Conservation (phyloP, 2,113 vertebrate genomes). For the Siphamia tubifer region DNA sequence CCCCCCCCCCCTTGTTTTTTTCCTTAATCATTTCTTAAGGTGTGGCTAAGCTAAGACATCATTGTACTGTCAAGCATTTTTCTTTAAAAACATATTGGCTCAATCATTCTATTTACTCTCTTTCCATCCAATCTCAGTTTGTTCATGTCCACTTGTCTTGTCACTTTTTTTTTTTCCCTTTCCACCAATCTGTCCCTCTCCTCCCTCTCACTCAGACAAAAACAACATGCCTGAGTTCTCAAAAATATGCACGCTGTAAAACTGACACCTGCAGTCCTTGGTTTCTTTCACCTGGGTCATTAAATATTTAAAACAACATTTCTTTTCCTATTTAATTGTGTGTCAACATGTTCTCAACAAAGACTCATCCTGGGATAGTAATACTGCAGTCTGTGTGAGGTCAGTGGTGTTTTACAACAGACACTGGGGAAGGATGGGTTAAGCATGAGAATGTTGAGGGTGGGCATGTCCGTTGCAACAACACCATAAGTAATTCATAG, state of each 20-base stretch:
- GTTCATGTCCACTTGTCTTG: conserved; percentile 33
- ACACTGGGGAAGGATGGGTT: conserved; percentile 36
- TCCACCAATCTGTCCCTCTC: conserved; percentile 22
- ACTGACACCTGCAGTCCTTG: conserved; percentile 13
- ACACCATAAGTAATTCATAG: conserved; percentile 74
- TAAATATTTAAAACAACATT: conserved; percentile 71
- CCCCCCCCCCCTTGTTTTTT: not conserved
- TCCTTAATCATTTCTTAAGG: conserved; percentile 19
- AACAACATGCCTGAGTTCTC: conserved; percentile 13
- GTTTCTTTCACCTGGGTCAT: conserved; percentile 37
- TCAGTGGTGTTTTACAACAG: conserved; percentile 17
- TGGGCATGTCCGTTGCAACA: conserved; percentile 43
- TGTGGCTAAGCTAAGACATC: conserved; percentile 16
- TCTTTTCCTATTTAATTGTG: conserved; percentile 69
- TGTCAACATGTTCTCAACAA: conserved; percentile 48
- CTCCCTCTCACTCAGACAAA: not conserved
- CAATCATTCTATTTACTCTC: conserved; percentile 23
- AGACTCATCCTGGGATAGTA: not conserved
- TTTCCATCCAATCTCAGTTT: conserved; percentile 8
- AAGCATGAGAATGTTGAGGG: conserved; percentile 26
- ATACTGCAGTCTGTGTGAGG: conserved; percentile 4
- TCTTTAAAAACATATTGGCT: conserved; percentile 42
- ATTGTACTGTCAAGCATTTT: not conserved
- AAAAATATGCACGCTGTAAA: conserved; percentile 8
- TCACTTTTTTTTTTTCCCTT: conserved; percentile 31